A percentile compares a stretch with the other conserved stretches of the same genome.
Conservation (phyloP, 1,140 invertebrate genomes). For the Drosophila miranda region DNA sequence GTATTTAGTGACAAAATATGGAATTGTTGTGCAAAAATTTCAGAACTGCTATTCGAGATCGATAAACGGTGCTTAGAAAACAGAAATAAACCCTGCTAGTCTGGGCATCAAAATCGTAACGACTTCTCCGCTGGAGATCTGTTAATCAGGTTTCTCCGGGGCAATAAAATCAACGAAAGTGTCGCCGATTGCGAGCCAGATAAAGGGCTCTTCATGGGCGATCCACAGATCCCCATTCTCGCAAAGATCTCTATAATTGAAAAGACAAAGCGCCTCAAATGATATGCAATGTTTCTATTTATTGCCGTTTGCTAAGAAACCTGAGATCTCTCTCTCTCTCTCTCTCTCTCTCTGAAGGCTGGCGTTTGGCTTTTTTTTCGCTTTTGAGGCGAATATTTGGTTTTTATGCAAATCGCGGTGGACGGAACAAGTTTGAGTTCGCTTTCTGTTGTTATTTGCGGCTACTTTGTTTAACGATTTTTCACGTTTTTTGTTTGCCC, state of each 20-base stretch:
- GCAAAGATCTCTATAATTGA: conserved; percentile 39
- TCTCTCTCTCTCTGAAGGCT: not conserved
- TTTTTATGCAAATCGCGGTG: conserved; percentile 36
- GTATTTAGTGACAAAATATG: not conserved
- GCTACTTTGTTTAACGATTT: conserved; percentile 39
- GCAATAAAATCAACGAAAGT: conserved; percentile 18
- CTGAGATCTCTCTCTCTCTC: not conserved
- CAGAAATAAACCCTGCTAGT: conserved; percentile 1
- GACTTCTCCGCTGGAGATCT: not conserved
- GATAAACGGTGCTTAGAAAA: conserved; percentile 24
- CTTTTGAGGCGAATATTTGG: conserved; percentile 15
- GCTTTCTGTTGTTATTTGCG: conserved; percentile 22
- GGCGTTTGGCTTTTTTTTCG: not conserved
- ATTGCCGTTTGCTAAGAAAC: conserved; percentile 41
- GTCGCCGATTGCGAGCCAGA: conserved; percentile 3
- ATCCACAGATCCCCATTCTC: not conserved
- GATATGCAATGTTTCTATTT: conserved; percentile 34
- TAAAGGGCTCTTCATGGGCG: conserved; percentile 16
- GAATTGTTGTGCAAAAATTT: conserved; percentile 13
- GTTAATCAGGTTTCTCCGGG: conserved; percentile 22
- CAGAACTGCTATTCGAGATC: conserved; percentile 9
- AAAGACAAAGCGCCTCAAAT: conserved; percentile 28
- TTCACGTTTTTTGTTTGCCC: conserved; percentile 38
- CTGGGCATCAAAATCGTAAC: conserved; percentile 3
- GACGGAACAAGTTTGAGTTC: conserved; percentile 44